These are phyloP conservation scores for Kuschelorhynchus macadamiae DNA, from an alignment of 2,888 invertebrate species.

Conservation along the genomic window DNA sequence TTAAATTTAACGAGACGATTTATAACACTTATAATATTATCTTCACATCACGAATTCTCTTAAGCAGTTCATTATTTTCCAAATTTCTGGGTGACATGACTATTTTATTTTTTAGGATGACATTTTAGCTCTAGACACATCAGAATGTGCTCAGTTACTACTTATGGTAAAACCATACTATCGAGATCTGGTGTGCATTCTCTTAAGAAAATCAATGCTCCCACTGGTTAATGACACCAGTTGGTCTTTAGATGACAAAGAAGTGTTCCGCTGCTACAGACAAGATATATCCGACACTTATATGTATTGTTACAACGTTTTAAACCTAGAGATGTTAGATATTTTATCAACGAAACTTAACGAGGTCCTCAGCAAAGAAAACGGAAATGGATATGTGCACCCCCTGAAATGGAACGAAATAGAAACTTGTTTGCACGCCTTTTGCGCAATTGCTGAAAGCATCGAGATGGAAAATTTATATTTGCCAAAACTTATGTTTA, in stretches of 20 bases:
- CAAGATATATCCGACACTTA: conserved; percentile 67
- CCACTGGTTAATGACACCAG: conserved; percentile 72
- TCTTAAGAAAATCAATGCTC: conserved; percentile 85
- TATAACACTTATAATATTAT: too few species aligned
- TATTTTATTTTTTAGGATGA: conserved; percentile 75
- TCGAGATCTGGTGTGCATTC: conserved; percentile 80
- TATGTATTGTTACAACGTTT: conserved; percentile 87
- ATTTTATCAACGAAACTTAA: conserved; percentile 78
- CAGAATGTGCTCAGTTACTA: conserved; percentile 69
- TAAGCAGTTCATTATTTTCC: too few species aligned
- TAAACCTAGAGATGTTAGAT: conserved; percentile 81
- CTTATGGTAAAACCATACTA: conserved; percentile 83
- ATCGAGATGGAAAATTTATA: conserved; percentile 73
- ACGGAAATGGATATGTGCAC: conserved; percentile 57
- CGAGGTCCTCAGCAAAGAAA: conserved; percentile 69
- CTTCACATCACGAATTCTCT: too few species aligned
- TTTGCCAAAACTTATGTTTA: conserved; percentile 74
- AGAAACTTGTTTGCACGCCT: conserved; percentile 79
- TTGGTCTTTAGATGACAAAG: conserved; percentile 84
- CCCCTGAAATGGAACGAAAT: conserved; percentile 72
- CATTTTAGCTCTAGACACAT: conserved; percentile 70
- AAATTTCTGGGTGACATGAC: too few species aligned
- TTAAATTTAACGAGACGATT: too few species aligned
- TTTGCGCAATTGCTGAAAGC: conserved; percentile 76
- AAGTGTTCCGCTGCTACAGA: conserved; percentile 81